These are phyloP conservation scores for Nyctibius grandis DNA, from an alignment of 2,797 vertebrate species.

Conservation along the genomic window DNA sequence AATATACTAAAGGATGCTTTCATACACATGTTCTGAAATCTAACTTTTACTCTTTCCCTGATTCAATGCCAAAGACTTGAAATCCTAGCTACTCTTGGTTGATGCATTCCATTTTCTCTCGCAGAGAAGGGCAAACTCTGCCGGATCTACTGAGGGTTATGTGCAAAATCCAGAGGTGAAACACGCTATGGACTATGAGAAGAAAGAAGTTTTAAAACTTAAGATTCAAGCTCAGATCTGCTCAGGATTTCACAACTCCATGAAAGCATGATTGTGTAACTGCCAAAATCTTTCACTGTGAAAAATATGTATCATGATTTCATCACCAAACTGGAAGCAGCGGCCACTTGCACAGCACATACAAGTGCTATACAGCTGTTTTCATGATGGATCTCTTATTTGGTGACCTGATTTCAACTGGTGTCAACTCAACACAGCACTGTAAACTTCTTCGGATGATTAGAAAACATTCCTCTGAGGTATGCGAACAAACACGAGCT, in stretches of 20 bases:
- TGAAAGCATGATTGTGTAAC: neutral
- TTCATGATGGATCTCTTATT: neutral
- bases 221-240: neutral
- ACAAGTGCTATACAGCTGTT: neutral
- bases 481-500: neutral
- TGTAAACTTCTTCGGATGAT: neutral
- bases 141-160: neutral
- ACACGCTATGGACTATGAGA: neutral
- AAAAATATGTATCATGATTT: neutral
- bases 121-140: neutral
- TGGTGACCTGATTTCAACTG: conserved; percentile 3
- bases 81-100: neutral
- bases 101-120: neutral
- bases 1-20: neutral
- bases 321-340: neutral
- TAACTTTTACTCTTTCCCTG: neutral
- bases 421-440: neutral
- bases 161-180: neutral
- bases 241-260: conserved; percentile 14
- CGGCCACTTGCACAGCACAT: neutral
- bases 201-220: neutral
- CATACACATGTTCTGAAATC: neutral
- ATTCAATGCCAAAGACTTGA: neutral
- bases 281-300: neutral
- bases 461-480: conserved; percentile 33